Base-by-base conservation (phyloP, 2,888 invertebrate genomes). In the Sussaba pulchella region DNA sequence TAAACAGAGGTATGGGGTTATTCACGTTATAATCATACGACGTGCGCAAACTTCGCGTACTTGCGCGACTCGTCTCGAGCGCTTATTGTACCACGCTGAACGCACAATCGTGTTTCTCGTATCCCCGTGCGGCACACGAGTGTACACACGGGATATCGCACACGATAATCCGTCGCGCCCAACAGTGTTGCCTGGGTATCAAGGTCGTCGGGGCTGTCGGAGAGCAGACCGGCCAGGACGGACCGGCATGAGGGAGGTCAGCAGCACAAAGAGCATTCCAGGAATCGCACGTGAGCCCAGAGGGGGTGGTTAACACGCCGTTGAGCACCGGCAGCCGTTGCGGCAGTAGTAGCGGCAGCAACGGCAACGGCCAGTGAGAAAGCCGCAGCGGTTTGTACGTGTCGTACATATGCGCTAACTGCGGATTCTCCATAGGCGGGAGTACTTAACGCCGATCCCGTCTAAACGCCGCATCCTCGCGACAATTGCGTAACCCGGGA, bases 211-310 rank as follows among this genome's bases (percentile, higher is more conserved):
- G 52, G 69, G 72, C 67, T 69, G 77, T 67, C 72, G 63, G 47
- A 43, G 54, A 26, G 50, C 61, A 71, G 71, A 39, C 36, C 69
- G 17, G 36, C 61, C 43, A 36, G 31, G 59, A 73, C 64, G 52
- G 72, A 36, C 63, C 54, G 19, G 47, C 73, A 67, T 77, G 66
- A 83, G 83, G 77, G 82, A 79, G 83, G 84, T 84, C 81, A 82
- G 85, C 85, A 83, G 87, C 87, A 91, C 89, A 89, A 90, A 91
- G 89, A 89, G 89, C 88, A 90, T 91, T 91, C 91, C 89, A 84
- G 87, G 88, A 89, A 89, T 89, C 82, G 83, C 76, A 77, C 78
- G 82, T 61, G 75, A 81, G 81, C 77, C 52, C 47, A 12, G 45
- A 66, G 74, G 39, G 57, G 67, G 36, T 50, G 66, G 71, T 19